Conservation (phyloP, 2,797 vertebrate species). For the Ciconia nigra region DNA sequence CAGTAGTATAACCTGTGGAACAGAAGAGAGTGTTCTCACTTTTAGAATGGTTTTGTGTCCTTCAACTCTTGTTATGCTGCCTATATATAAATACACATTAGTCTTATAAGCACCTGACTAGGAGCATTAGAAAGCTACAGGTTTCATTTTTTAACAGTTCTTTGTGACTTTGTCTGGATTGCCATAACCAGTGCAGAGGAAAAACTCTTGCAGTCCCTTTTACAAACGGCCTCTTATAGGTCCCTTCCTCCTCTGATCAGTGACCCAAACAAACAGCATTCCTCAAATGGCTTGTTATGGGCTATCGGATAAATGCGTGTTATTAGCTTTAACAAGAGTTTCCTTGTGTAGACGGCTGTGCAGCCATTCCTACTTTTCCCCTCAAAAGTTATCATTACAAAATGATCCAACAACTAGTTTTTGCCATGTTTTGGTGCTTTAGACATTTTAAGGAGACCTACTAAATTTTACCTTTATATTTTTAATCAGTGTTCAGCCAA, state of each 20-base stretch:
- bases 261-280: not conserved
- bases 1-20: conserved; percentile 66
- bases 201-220: not conserved
- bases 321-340: not conserved
- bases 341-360: not conserved
- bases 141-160: not conserved
- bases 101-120: not conserved
- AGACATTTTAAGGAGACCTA: not conserved
- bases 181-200: not conserved
- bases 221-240: not conserved
- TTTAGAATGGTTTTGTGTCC: conserved; percentile 41
- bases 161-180: not conserved
- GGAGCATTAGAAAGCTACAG: not conserved
- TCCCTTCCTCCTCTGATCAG: not conserved
- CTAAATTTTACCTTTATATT: not conserved
- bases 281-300: not conserved
- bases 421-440: not conserved
- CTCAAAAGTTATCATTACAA: not conserved
- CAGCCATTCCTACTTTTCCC: not conserved
- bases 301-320: fast-evolving
- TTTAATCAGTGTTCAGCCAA: not conserved
- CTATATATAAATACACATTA: not conserved
- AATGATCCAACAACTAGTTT: not conserved
- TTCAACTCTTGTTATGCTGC: conserved; percentile 8
- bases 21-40: conserved; percentile 65